A percentile compares a stretch with the other conserved stretches of the same genome.
phyloP scores from a whole-genome alignment of 2,113 vertebrate species.

The Phylloscopus trochilus region DNA sequence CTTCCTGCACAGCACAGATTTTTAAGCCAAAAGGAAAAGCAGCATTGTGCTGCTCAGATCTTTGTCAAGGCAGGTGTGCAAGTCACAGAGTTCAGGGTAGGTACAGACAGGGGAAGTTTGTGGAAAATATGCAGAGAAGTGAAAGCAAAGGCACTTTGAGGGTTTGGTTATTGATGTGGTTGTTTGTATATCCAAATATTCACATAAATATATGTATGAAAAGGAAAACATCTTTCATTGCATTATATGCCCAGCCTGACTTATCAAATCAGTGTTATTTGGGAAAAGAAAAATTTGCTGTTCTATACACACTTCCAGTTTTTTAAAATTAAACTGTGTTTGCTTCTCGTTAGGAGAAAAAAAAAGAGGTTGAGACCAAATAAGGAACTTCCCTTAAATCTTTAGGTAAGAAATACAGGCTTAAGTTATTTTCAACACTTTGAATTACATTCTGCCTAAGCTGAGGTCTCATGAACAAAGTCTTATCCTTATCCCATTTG shows the following conservation, averaged over 20 bases:
- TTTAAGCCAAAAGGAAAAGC: not conserved
- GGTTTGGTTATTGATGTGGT: not conserved
- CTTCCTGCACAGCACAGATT: not conserved
- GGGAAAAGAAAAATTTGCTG: not conserved
- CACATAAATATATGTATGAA: not conserved
- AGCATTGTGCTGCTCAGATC: not conserved
- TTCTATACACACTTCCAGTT: not conserved
- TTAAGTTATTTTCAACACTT: not conserved
- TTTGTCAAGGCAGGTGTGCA: not conserved
- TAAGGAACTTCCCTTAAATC: not conserved
- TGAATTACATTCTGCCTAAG: not conserved
- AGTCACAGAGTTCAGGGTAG: not conserved
- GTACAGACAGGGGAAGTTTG: not conserved
- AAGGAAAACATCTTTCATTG: not conserved
- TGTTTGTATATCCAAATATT: not conserved
- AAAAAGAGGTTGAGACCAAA: not conserved
- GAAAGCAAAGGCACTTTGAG: not conserved
- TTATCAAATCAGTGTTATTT: not conserved
- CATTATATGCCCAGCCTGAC: not conserved
- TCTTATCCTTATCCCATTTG: not conserved
- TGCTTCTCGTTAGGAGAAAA: rapidly evolving
- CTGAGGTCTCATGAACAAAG: not conserved
- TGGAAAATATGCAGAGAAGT: not conserved
- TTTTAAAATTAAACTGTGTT: not conserved
- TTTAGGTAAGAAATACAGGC: not conserved